Evolutionary conservation across 2,113 vertebrate species (phyloP), one percentile per base, ranked within the genome.

Genomic region (Antigone vipio): DNA sequence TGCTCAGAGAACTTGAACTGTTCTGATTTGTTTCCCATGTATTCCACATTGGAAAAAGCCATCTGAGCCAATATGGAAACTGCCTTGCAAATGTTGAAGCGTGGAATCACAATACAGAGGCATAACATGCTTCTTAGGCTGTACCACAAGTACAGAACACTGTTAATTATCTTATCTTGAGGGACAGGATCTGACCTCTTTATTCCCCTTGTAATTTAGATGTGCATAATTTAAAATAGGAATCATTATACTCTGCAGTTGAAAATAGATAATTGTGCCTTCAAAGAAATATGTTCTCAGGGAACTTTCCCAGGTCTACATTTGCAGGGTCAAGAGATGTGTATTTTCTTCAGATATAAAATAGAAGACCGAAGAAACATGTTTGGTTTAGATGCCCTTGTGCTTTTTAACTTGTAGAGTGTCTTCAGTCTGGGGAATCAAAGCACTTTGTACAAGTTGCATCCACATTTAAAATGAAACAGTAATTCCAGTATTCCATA

Each of bases 251-350:
- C 55, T 85, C 40, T 91, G 64, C 50, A 80, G 72, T 12, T 92
- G 64, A 80, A 95, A 96, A 85, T n/a, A 94, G 64, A 75, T 84
- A 79, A 83, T 64, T 94, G 50, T 95, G 34, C 72, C 60, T 81
- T 95, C 73, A 83, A 71, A 93, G 60, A 85, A 85, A 75, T 85
- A n/a, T 23, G 21, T 50, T 82, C 7, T 8, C 29, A 32, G 67
- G 58, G 34, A 96, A 72, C 16, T 55, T 94, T 91, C 58, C 85
- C 71, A 74, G 64, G 38, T 79, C 67, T 81, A 50, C 18, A 34
- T 67, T 34, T 27, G 17, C 49, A 89, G 68, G 74, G 77, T 94
- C 84, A 88, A 87, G 74, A 91, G 35, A 91, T 53, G 30, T 73
- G 58, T 79, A 82, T 88, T 96, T 95, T 87, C 26, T 82, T 81